Evolutionary conservation across 2,888 invertebrate species (phyloP).

Genomic region (Drosophila monieri): DNA sequence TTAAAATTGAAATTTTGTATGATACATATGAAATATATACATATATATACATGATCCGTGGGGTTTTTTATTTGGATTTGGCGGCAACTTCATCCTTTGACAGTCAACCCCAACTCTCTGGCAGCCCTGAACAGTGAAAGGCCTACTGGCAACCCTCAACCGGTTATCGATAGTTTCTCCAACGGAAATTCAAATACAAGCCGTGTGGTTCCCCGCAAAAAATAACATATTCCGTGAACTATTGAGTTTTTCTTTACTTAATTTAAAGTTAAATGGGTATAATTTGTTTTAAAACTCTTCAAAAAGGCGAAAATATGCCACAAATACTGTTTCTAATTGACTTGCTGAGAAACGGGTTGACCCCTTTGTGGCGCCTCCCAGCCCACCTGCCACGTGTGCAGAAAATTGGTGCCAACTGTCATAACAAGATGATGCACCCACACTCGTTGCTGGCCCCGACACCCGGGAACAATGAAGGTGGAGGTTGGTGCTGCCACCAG

Average conservation of each 20-base stretch:
- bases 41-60: conserved; percentile 59
- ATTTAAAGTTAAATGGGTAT: not conserved
- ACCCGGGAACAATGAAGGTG: conserved; percentile 25
- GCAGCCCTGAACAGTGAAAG: not conserved
- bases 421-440: conserved; percentile 60
- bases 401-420: conserved; percentile 71
- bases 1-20: conserved; percentile 71
- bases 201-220: not conserved
- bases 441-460: conserved; percentile 7
- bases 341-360: conserved; percentile 62
- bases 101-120: not conserved
- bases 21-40: conserved; percentile 74
- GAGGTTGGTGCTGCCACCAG: conserved; percentile 1
- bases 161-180: not conserved
- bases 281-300: not conserved
- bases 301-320: not conserved
- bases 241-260: not conserved
- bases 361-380: conserved; percentile 29
- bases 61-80: not conserved
- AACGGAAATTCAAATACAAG: not conserved
- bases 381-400: conserved; percentile 44
- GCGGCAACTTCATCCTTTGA: not conserved
- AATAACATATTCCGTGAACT: not conserved
- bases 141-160: not conserved
- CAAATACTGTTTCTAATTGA: conserved; percentile 56